These are phyloP conservation scores for Corythornis madagascariensis DNA, from an alignment of 2,113 vertebrate species.

Conservation along the genomic window DNA sequence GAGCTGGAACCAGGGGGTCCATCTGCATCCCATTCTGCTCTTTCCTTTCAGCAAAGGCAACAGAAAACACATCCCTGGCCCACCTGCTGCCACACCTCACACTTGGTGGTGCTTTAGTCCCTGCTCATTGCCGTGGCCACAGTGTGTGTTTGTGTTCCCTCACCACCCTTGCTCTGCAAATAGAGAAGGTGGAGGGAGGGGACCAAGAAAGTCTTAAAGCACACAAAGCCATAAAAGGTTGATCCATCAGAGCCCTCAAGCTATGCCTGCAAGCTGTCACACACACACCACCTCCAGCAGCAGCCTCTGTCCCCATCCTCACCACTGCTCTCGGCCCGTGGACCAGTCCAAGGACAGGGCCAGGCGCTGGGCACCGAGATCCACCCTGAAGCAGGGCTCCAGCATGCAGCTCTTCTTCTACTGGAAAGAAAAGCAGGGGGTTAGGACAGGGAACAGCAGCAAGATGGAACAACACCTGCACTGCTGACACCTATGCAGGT, in stretches of 20 bases:
- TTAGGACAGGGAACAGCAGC: not conserved
- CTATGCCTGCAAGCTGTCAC: not conserved
- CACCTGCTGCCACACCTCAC: not conserved
- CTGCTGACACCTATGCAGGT: not conserved
- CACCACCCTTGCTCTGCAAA: not conserved
- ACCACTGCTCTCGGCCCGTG: constrained; percentile 85
- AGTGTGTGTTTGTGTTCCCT: not conserved
- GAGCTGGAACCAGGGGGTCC: not conserved
- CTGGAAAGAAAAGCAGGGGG: constrained; percentile 62
- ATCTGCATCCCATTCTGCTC: not conserved
- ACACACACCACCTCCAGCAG: not conserved
- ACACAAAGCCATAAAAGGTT: not conserved
- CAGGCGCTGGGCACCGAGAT: constrained; percentile 79
- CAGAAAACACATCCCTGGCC: not conserved
- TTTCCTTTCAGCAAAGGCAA: not conserved
- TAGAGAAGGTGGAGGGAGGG: not conserved
- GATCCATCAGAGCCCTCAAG: not conserved
- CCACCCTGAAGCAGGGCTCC: constrained; percentile 71
- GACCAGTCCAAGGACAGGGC: constrained; percentile 96
- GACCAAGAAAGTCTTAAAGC: not conserved
- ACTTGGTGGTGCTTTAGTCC: not conserved
- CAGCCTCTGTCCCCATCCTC: not conserved
- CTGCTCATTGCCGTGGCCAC: not conserved
- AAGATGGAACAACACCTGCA: fast-evolving
- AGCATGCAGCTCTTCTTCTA: constrained; percentile 81